phyloP scores from a whole-genome alignment of 2,113 vertebrate species.

The Cyphotilapia sp. region DNA sequence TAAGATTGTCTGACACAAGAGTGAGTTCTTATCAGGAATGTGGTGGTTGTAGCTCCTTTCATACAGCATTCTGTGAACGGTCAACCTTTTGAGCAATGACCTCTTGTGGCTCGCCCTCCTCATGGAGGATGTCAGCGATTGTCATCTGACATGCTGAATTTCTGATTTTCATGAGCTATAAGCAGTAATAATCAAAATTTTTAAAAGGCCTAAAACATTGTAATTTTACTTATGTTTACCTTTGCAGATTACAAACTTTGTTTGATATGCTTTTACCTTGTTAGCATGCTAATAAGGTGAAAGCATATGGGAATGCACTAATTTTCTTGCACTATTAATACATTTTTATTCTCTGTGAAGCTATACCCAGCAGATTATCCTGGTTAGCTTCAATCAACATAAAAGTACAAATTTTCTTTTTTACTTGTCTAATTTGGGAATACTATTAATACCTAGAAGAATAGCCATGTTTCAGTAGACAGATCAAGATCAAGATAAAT shows the following conservation, averaged over 20 bases:
- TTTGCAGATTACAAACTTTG: background rate
- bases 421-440: background rate
- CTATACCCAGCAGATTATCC: background rate
- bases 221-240: background rate
- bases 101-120: background rate
- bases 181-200: background rate
- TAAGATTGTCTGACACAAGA: background rate
- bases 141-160: background rate
- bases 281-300: background rate
- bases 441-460: background rate
- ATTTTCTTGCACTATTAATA: background rate
- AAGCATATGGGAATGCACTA: background rate
- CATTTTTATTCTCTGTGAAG: background rate
- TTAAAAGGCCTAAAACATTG: background rate
- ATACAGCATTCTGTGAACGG: background rate
- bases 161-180: background rate
- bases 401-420: background rate
- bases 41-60: background rate
- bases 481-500: constrained; percentile 12
- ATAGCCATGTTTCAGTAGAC: background rate
- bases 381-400: background rate
- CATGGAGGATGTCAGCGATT: background rate
- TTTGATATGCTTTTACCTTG: background rate
- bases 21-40: background rate
- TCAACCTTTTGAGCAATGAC: background rate